These are phyloP conservation scores for Ericerus pela DNA, from an alignment of 1,140 invertebrate species.

Conservation along the genomic window DNA sequence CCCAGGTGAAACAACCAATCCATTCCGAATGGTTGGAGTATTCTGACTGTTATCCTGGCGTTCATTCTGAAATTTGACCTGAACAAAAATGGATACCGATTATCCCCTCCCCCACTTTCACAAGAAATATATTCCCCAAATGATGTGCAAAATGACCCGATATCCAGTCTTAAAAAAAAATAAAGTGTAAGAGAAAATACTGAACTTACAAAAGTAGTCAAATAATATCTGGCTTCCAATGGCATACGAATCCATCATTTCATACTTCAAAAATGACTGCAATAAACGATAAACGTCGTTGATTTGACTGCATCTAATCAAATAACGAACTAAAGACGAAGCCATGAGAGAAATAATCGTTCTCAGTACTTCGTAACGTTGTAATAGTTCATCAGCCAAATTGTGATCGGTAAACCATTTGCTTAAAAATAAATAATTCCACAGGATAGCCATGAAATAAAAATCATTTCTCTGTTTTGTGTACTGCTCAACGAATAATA, in stretches of 20 bases:
- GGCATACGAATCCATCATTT: conserved; percentile 8
- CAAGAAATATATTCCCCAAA: too few relatives aligned
- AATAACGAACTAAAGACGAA: not conserved
- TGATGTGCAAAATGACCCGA: too few relatives aligned
- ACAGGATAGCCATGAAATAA: conserved; percentile 8
- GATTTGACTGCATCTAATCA: conserved; percentile 2
- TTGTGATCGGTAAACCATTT: conserved; percentile 12
- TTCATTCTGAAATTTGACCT: too few relatives aligned
- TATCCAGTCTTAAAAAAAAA: too few relatives aligned
- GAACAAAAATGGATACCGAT: too few relatives aligned
- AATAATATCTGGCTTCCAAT: conserved; percentile 4
- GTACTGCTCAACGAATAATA: not conserved
- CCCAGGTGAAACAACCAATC: too few relatives aligned
- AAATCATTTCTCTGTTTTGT: not conserved
- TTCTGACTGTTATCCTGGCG: too few relatives aligned
- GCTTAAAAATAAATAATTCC: conserved; percentile 17
- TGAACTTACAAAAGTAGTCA: conserved; percentile 16
- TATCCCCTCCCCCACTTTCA: too few relatives aligned
- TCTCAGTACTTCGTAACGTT: not conserved
- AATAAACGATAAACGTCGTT: conserved; percentile 9
- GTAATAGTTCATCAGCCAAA: conserved; percentile 2
- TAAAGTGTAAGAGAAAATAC: not conserved
- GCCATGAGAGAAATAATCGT: not conserved
- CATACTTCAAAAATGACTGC: conserved; percentile 4
- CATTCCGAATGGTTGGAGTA: too few relatives aligned